Percentiles rank a stretch among this genome's conserved stretches.
Evolutionary conservation across 1,140 invertebrate species (phyloP).

Genomic region (Probaryconus sp.): DNA sequence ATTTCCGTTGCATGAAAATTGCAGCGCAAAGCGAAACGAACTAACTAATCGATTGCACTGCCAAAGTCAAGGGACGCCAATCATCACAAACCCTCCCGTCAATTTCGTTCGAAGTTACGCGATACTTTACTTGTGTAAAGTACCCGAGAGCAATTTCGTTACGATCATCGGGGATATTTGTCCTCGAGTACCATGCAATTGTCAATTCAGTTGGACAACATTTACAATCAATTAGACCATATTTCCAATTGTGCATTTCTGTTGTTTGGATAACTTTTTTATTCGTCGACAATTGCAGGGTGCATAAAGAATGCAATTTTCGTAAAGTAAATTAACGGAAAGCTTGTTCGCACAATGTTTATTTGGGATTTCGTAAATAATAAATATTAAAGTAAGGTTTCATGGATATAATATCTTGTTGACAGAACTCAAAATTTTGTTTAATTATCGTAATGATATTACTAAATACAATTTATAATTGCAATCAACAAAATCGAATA

Average conservation of each 20-base stretch:
- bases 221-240: slow-evolving; percentile 39
- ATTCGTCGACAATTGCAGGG: too few relatives aligned
- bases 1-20: slow-evolving; percentile 56
- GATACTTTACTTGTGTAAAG: slow-evolving; percentile 34
- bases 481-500: slow-evolving; percentile 22
- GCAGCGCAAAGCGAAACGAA: slow-evolving; percentile 16
- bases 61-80: slow-evolving; percentile 41
- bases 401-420: too few relatives aligned
- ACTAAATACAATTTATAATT: slow-evolving; percentile 2
- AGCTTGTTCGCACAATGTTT: too few relatives aligned
- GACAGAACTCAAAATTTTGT: too few relatives aligned
- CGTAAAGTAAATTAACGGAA: too few relatives aligned
- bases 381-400: too few relatives aligned
- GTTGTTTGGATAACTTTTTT: too few relatives aligned
- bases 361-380: too few relatives aligned
- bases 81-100: slow-evolving; percentile 18
- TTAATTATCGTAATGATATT: too few relatives aligned
- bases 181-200: slow-evolving; percentile 38
- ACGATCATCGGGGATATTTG: slow-evolving; percentile 47
- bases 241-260: slow-evolving; percentile 5
- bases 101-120: slow-evolving; percentile 13
- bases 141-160: slow-evolving; percentile 16
- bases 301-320: too few relatives aligned
- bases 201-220: slow-evolving; percentile 36
- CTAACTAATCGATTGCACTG: slow-evolving; percentile 59